Evolutionary conservation across 2,888 invertebrate genomes (phyloP), one percentile per base, ranked within the genome.

Genomic region (Stomorhina lunata): DNA sequence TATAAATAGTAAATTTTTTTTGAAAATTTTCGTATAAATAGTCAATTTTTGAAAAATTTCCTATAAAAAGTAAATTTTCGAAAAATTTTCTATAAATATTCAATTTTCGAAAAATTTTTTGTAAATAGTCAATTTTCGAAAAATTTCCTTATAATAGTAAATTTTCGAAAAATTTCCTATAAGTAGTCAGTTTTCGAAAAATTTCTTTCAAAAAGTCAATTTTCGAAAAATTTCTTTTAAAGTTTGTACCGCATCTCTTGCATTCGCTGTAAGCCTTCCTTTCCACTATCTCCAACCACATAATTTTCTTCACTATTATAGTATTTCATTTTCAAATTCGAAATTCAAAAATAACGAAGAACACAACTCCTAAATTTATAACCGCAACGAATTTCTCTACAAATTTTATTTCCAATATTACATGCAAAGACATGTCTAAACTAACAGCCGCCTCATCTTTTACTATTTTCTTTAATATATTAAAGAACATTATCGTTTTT

Each of bases 331-430:
- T 69, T 17, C 22, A 63, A 27, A 37, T 37, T 55, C 37, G 17
- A 22, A 61, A 59, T 37, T 45, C 2, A 12, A 55, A 55, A 55
- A 77, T 50, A 17, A 53, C 17, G 53, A 12, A 17, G 29, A 55
- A 61, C 12, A 69, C 34, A 77, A 59, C 22, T 68, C 20, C 20
- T 68, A 29, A 85, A 85, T 85, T 85, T 85, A 85, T 83, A 82
- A 84, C 85, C 84, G 78, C 85, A 84, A 84, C 85, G 83, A 85
- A 85, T 85, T 83, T 81, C 61, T 63, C 55, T 22, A 69, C 12
- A 48, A 45, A 59, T 68, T 68, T 69, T 29, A 50, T 55, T 59
- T 53, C 48, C 78, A 78, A 72, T 79, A 66, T 37, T 57, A 37
- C 72, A 66, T 72, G 65, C 66, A 40, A 48, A 65, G 65, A 50